Evolutionary conservation across 2,797 vertebrate species (phyloP), one percentile per base, ranked within the genome.

Genomic region (Chromis chromis): DNA sequence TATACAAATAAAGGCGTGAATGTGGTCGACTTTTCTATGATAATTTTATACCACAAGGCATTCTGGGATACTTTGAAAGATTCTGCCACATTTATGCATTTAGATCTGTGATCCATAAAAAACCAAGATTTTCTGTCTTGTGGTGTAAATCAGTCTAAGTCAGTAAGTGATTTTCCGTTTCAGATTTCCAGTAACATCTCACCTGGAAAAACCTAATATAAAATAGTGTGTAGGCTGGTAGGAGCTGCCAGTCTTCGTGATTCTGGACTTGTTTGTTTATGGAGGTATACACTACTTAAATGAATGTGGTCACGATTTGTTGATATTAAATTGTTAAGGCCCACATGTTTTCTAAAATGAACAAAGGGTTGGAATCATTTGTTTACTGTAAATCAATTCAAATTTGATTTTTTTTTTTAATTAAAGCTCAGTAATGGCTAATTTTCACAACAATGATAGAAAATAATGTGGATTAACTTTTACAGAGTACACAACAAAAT

Each of bases 201-300:
- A 60, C 27, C 46, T 78, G 62, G 27, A 56, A 60, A 28, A 50
- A 22, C 48, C 52, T 31, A 31, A 33, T 33, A 3, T 19, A 25
- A 70, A 56, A 59, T 50, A 53, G 28, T 52, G 25, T 17, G 62
- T 54, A 14, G 48, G 56, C 31, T 59, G 53, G 24, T 24, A 49
- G 33, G 22, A 78, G 71, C 33, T 76, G 64, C 28, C 12, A 28
- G 1, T 70, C 66, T 24, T 24, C 25, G 27, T 4, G 27, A 7
- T 27, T 48, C 16, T 16, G 16, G 17, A 54, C 10, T 28, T 28
- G 17, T 40, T 60, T 65, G 46, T 65, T 81, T 50, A 50, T 50
- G 44, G 19, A 53, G 33, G 11, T 44, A 22, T 25, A 53, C 1
- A 6, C 8, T n/a, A 39, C 11, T n/a, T 39, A 1, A 53, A 48